Conservation (phyloP, 2,797 vertebrate species). For the Cephalopachus bancanus region DNA sequence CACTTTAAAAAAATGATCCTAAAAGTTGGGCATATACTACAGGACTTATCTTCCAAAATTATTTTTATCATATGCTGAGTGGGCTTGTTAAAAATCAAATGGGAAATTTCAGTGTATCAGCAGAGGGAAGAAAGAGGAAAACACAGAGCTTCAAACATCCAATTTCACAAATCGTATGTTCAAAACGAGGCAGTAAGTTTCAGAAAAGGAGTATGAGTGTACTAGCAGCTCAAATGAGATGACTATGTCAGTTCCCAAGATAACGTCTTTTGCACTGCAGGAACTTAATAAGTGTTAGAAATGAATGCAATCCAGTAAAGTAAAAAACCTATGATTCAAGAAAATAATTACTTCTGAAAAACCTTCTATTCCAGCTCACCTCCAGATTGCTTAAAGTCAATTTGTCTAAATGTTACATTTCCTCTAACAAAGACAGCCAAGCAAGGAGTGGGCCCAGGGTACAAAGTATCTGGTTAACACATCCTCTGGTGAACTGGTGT, state of each 20-base stretch:
- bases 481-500: not conserved
- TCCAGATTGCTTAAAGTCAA: slow-evolving; percentile 73
- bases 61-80: slow-evolving; percentile 50
- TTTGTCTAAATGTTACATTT: slow-evolving; percentile 71
- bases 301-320: slow-evolving; percentile 1
- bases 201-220: not conserved
- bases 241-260: not conserved
- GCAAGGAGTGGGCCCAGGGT: not conserved
- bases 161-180: slow-evolving; percentile 35
- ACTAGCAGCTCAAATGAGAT: not conserved
- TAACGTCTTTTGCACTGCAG: not conserved
- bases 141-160: slow-evolving; percentile 12
- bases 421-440: not conserved
- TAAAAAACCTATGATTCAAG: slow-evolving; percentile 5
- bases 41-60: slow-evolving; percentile 39
- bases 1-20: not conserved
- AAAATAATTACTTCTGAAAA: slow-evolving; percentile 75
- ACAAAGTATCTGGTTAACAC: not conserved
- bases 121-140: slow-evolving; percentile 32
- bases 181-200: slow-evolving; percentile 36
- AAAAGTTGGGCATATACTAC: not conserved
- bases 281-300: slow-evolving; percentile 55
- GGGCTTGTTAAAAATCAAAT: slow-evolving; percentile 52
- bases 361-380: slow-evolving; percentile 61
- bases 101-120: slow-evolving; percentile 33